Evolutionary conservation across 2,113 vertebrate genomes (phyloP).

Genomic region (Melanostigma gelatinosum): DNA sequence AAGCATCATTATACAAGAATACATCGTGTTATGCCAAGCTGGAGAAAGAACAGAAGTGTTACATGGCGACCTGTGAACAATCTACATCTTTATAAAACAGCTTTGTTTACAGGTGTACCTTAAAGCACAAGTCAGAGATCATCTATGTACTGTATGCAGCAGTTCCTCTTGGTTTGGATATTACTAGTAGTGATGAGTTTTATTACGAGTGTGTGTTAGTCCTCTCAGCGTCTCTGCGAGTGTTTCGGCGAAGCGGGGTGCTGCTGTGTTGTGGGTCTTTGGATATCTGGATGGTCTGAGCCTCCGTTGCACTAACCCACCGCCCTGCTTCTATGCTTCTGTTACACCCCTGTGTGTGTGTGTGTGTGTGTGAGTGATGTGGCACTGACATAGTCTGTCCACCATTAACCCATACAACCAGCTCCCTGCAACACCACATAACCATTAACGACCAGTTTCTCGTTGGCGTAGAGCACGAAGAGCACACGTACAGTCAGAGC

Average conservation of each 20-base stretch:
- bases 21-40: conserved; percentile 82
- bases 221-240: conserved; percentile 60
- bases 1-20: conserved; percentile 86
- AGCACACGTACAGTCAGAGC: conserved; percentile 69
- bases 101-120: conserved; percentile 85
- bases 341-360: conserved; percentile 30
- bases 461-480: conserved; percentile 67
- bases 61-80: conserved; percentile 80
- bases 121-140: conserved; percentile 83
- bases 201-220: conserved; percentile 44
- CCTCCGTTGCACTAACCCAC: conserved; percentile 60
- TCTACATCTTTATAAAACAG: conserved; percentile 84
- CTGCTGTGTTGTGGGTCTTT: conserved; percentile 81
- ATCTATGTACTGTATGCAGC: conserved; percentile 79
- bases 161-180: conserved; percentile 79
- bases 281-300: conserved; percentile 79
- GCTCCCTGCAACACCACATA: conserved; percentile 51
- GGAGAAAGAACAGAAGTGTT: conserved; percentile 79
- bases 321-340: conserved; percentile 62
- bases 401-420: conserved; percentile 69
- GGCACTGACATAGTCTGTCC: conserved; percentile 63
- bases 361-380: conserved; percentile 33
- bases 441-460: conserved; percentile 59
- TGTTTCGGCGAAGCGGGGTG: conserved; percentile 54
- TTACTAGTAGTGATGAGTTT: conserved; percentile 64